These are phyloP conservation scores for Hirtodrosophila duncani DNA, from an alignment of 2,888 invertebrate species.

Conservation along the genomic window DNA sequence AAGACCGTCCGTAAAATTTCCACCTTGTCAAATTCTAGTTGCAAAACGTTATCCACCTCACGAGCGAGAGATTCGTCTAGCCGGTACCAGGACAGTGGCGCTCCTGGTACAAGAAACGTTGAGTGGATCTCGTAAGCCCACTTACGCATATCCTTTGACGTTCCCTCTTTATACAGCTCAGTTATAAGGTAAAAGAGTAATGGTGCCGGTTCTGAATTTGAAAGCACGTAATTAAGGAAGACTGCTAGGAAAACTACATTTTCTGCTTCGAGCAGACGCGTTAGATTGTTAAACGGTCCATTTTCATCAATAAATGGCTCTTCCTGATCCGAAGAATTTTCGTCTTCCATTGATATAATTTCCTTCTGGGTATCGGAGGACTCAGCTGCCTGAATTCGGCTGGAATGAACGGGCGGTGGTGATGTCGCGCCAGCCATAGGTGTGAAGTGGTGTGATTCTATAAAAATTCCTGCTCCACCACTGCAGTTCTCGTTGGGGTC, in stretches of 20 bases:
- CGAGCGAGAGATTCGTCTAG: constrained; percentile 88
- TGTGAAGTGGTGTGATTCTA: constrained; percentile 71
- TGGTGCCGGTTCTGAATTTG: constrained; percentile 88
- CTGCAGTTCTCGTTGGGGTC: constrained; percentile 53
- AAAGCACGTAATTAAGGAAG: constrained; percentile 93
- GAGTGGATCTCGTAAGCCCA: constrained; percentile 99
- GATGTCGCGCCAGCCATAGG: constrained; percentile 57
- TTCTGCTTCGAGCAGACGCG: constrained; percentile 89
- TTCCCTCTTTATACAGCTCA: constrained; percentile 91
- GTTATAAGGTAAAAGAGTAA: constrained; percentile 90
- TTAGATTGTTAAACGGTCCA: constrained; percentile 92
- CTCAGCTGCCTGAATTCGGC: constrained; percentile 75
- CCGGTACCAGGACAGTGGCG: constrained; percentile 79
- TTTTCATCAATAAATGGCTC: constrained; percentile 88
- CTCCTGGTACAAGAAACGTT: constrained; percentile 93
- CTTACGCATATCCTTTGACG: constrained; percentile 93
- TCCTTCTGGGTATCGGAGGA: constrained; percentile 82
- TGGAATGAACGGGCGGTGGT: constrained; percentile 66
- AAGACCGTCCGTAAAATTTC: constrained; percentile 93
- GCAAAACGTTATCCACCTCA: constrained; percentile 92
- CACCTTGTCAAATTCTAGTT: constrained; percentile 91
- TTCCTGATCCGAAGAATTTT: constrained; percentile 92
- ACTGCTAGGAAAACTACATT: constrained; percentile 91
- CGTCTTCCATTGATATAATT: constrained; percentile 97
- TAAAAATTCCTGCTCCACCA: constrained; percentile 55